Evolutionary conservation across 2,888 invertebrate genomes (phyloP).

Genomic region (Hydrotaea cyrtoneurina): DNA sequence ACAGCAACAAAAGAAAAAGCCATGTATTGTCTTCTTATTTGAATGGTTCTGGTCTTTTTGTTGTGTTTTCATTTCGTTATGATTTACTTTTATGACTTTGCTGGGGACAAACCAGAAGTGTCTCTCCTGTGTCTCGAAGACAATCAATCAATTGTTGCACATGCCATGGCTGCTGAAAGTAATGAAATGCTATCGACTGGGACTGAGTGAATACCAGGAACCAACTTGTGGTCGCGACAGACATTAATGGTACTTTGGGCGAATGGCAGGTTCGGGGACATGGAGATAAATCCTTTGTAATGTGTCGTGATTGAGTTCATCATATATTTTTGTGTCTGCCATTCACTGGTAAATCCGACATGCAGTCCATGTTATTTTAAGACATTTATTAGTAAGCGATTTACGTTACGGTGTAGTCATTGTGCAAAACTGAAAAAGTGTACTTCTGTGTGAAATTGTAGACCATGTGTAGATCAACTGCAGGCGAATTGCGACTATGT

Average conservation of each 20-base stretch:
- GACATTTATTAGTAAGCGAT: no score
- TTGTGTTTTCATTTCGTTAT: not conserved
- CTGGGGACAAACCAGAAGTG: not conserved
- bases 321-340: no score
- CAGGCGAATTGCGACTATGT: no score
- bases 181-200: not conserved
- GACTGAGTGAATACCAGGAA: not conserved
- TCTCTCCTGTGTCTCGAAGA: not conserved
- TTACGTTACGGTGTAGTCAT: no score
- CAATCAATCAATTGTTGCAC: slow-evolving; percentile 25
- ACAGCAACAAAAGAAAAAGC: not conserved
- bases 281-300: no score
- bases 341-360: no score
- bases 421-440: no score
- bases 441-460: no score
- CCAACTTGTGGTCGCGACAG: not conserved
- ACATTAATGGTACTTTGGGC: not conserved
- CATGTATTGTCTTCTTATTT: not conserved
- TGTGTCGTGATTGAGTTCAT: no score
- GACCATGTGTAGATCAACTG: no score
- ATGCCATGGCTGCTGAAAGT: not conserved
- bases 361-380: no score
- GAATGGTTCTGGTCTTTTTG: not conserved
- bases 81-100: slow-evolving; percentile 14
- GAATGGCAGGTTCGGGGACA: not conserved